These are phyloP conservation scores for Thymelicus sylvestris DNA, from an alignment of 2,888 invertebrate genomes.

Conservation along the genomic window DNA sequence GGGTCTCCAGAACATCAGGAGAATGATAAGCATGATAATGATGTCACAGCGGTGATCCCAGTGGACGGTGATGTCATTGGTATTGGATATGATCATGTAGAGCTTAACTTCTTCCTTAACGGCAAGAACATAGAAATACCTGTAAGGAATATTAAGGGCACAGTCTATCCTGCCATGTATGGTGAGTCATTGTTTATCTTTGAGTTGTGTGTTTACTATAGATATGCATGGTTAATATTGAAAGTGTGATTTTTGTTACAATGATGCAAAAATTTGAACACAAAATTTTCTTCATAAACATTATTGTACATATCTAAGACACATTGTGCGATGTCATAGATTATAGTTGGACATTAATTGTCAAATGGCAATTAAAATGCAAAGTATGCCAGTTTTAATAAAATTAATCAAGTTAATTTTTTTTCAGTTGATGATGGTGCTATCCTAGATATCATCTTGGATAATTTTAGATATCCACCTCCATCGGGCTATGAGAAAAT, in stretches of 20 bases:
- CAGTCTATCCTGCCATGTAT: conserved; percentile 96
- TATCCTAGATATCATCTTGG: conserved; percentile 97
- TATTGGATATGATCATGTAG: conserved; percentile 97
- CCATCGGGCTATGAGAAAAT: conserved; percentile 97
- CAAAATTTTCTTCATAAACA: too few relatives aligned
- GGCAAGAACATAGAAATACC: conserved; percentile 94
- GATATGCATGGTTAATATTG: too few relatives aligned
- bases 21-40: conserved; percentile 64
- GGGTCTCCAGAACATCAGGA: conserved; percentile 65
- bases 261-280: too few relatives aligned
- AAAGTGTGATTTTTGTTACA: too few relatives aligned
- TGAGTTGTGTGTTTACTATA: neutral
- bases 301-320: too few relatives aligned
- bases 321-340: too few relatives aligned
- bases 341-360: too few relatives aligned
- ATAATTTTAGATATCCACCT: conserved; percentile 93
- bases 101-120: conserved; percentile 97
- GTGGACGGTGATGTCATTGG: conserved; percentile 98
- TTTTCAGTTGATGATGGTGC: conserved; percentile 98
- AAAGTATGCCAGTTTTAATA: too few relatives aligned
- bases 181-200: conserved; percentile 85
- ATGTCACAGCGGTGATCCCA: conserved; percentile 80
- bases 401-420: neutral
- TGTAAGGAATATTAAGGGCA: conserved; percentile 94
- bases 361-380: too few relatives aligned